Evolutionary conservation across 1,140 invertebrate genomes (phyloP), one percentile per base, ranked within the genome.

Genomic region (Choristoneura fumiferana): DNA sequence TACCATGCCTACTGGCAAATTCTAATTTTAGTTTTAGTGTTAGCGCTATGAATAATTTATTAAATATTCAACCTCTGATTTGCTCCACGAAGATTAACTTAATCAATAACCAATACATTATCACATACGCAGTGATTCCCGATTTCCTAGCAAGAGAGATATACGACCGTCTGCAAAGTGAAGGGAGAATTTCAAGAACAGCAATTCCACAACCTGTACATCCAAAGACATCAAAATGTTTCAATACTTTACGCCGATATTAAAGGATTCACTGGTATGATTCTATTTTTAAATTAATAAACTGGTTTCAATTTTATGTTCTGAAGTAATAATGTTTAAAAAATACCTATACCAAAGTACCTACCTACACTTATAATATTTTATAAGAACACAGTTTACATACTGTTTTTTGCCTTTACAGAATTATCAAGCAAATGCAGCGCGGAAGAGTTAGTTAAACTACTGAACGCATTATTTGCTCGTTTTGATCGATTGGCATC

Each of bases 231-330:
- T 81, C 96, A 99, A 75, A 95, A 98, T 78, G 98, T 99, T 54
- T 99, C 96, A 81, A 99, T 99, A 73, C 91, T 99, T 0, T 99
- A 99, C 84, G 98, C 98, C 9, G 98, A 99, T 78, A 99, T 99
- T 73, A 99, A 98, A 90, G 97, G 97, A 55, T 99, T 99, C 73
- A 99, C 98, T 59, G 96, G 96, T 96, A 87, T 73, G 58, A 52
- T 29, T 18, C 54, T n/a, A n/a, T n/a, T n/a, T n/a, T n/a, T n/a
- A n/a, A n/a, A n/a, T n/a, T n/a, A n/a, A n/a, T n/a, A n/a, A n/a
- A n/a, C n/a, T n/a, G n/a, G n/a, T n/a, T n/a, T n/a, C n/a, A n/a
- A n/a, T n/a, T n/a, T n/a, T n/a, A n/a, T n/a, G n/a, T n/a, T n/a
- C n/a, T n/a, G n/a, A n/a, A n/a, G n/a, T n/a, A n/a, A n/a, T n/a